Evolutionary conservation across 2,113 vertebrate species (phyloP), one percentile per base, ranked within the genome.

Genomic region (Pica pica): DNA sequence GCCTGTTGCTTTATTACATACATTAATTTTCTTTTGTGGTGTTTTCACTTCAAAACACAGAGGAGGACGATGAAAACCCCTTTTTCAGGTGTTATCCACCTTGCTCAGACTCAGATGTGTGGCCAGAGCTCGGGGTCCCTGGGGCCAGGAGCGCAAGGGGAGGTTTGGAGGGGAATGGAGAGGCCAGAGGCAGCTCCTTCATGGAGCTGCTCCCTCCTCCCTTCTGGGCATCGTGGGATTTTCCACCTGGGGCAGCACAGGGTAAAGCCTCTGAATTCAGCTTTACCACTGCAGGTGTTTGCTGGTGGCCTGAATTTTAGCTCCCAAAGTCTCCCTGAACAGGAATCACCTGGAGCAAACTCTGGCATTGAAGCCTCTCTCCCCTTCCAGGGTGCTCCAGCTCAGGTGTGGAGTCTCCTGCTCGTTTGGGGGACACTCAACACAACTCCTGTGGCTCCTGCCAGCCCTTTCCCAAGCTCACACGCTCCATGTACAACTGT

Each of bases 71-170:
- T 0, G 1, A 18, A 64, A 60, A 49, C 1, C 30, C 22, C 8
- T 28, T n/a, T 44, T 35, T 24, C 44, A 44, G 31, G 27, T 67
- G 65, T 52, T 30, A 27, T 3, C 30, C 31, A 37, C 64, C 37
- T 56, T 68, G 24, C 39, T 68, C 20, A 80, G 30, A 7, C 64
- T 46, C 46, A 14, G 41, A 18, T 60, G 30, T 22, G 42, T 26
- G 35, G 21, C n/a, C 65, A 83, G 57, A 83, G 37, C 22, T 39
- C 6, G 33, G 21, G 15, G 35, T 31, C 2, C 13, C 24, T 0
- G 0, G 6, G 23, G 47, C 3, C 2, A 9, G 41, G 12, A 15
- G 31, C 9, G 23, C 0, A 2, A 39, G 47, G 47, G 31, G 22
- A 53, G 24, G 16, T 16, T 46, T 3, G 0, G 20, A 20, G 24